Evolutionary conservation across 1,140 invertebrate species (phyloP), one percentile per base, ranked within the genome.

Genomic region (Drosophila neocordata): DNA sequence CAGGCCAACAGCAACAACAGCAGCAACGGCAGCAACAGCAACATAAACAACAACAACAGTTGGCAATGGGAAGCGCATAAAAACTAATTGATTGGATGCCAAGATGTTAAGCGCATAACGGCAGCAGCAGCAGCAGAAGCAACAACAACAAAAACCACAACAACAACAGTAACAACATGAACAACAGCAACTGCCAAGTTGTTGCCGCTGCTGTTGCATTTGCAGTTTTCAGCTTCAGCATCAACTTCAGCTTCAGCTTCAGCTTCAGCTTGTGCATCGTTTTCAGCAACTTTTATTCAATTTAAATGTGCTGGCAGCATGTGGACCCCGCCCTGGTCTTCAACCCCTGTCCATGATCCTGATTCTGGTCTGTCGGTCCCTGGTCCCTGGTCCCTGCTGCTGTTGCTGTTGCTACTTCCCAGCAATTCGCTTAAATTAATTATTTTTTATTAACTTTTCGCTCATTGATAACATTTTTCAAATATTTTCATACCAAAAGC

Each of bases 381-480:
- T 31, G 12, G 41, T 44, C 41, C 13, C 41, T 9, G 41, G 2
- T 41, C 1, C 41, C 27, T 31, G 13, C 13, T 44, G 38, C 38
- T 34, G 27, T 31, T 31, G 27, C 38, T 38, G 20, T 22, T 31
- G 34, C 44, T 63, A 38, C 31, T 48, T 48, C 41, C 41, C 41
- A 68, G 57, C 41, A 72, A 69, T 73, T 65, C 74, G 75, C 78
- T 76, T 82, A 87, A 87, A 87, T 87, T 87, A 87, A 87, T 87
- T 87, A 88, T 87, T 88, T 87, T 87, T 87, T 87, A 87, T 87
- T 87, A 87, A 87, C 82, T 87, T 87, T 87, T 87, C 79, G 75
- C 75, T 77, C 84, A 87, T 88, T 87, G 83, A 87, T 88, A 79
- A 87, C 77, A 87, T 87, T 79, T 87, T 88, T 87, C 82, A 87